phyloP scores from a whole-genome alignment of 2,113 vertebrate genomes.

The Micromys minutus region DNA sequence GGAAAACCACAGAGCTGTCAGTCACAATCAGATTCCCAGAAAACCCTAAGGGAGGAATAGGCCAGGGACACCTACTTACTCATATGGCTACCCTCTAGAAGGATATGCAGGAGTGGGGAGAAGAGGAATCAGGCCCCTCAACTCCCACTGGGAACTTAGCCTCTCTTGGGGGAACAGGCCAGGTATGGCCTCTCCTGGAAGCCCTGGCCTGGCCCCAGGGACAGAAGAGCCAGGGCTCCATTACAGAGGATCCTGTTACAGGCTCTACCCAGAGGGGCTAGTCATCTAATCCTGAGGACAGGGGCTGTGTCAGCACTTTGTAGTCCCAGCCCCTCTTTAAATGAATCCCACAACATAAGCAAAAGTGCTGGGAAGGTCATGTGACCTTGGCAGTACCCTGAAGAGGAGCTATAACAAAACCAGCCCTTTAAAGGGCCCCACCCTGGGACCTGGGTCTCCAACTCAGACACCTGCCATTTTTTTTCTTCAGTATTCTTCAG shows the following conservation, averaged over 20 bases:
- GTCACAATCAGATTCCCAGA: not conserved
- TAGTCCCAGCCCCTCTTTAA: slow-evolving; percentile 69
- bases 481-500: not conserved
- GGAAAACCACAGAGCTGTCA: slow-evolving; percentile 2
- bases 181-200: slow-evolving; percentile 36
- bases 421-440: slow-evolving; percentile 57
- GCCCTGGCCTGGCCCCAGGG: slow-evolving; percentile 17
- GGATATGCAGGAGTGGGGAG: not conserved
- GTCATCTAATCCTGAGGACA: slow-evolving; percentile 62
- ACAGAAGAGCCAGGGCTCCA: slow-evolving; percentile 52
- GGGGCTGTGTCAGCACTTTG: slow-evolving; percentile 74
- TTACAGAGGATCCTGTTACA: slow-evolving; percentile 74
- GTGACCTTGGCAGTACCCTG: slow-evolving; percentile 72
- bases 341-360: slow-evolving; percentile 74
- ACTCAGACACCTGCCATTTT: not conserved
- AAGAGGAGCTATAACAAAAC: slow-evolving; percentile 24
- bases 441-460: not conserved
- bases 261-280: slow-evolving; percentile 49
- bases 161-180: slow-evolving; percentile 11
- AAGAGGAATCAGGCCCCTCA: not conserved
- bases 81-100: slow-evolving; percentile 30
- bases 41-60: not conserved
- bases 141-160: not conserved
- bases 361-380: slow-evolving; percentile 64
- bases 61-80: slow-evolving; percentile 43